These are phyloP conservation scores for Tipula unca DNA, from an alignment of 2,888 invertebrate genomes.

Conservation along the genomic window DNA sequence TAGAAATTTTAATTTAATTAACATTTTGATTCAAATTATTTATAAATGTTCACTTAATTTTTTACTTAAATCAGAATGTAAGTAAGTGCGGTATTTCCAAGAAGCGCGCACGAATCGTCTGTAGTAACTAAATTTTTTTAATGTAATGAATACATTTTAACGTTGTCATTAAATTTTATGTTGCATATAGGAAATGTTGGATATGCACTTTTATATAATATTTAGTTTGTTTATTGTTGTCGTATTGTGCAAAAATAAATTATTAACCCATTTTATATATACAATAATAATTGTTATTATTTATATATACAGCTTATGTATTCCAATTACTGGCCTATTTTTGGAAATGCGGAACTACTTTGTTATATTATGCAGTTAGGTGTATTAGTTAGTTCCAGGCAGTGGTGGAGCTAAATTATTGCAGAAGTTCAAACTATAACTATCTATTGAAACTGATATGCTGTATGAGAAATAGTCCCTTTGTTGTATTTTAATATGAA, in stretches of 20 bases:
- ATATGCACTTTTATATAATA: not conserved
- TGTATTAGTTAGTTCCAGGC: too few species aligned
- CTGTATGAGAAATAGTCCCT: too few species aligned
- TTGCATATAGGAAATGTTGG: not conserved
- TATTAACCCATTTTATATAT: too few species aligned
- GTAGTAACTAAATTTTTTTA: not conserved
- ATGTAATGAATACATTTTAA: not conserved
- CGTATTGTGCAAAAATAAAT: not conserved
- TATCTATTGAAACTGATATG: too few species aligned
- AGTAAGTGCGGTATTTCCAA: not conserved
- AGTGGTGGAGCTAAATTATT: too few species aligned
- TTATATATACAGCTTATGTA: not conserved
- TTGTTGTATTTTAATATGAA: too few species aligned
- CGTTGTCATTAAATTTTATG: not conserved
- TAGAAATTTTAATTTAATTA: not conserved
- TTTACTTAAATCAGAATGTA: too few species aligned
- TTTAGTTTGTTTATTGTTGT: not conserved
- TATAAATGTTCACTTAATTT: too few species aligned
- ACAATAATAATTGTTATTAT: too few species aligned
- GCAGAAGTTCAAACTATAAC: too few species aligned
- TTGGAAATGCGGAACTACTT: not conserved
- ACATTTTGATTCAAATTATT: not conserved
- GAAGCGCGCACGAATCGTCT: not conserved
- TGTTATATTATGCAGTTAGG: not conserved
- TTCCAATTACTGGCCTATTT: not conserved